Evolutionary conservation across 2,797 vertebrate genomes (phyloP).

Genomic region (Hippopotamyrus pictus): DNA sequence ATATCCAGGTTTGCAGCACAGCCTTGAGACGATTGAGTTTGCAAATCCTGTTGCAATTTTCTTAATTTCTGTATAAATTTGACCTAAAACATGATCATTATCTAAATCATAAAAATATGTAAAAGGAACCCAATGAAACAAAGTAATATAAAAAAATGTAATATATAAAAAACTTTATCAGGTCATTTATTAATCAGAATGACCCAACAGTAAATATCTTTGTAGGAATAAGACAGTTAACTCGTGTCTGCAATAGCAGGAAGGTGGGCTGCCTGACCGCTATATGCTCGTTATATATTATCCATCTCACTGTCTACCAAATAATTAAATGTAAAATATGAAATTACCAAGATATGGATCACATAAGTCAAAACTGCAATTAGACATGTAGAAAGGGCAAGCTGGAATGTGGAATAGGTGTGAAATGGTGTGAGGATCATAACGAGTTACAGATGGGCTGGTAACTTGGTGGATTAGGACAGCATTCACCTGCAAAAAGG

Average conservation of each 20-base stretch:
- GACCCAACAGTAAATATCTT: background rate
- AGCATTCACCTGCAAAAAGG: background rate
- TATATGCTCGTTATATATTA: background rate
- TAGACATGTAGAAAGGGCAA: background rate
- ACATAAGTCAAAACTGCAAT: background rate
- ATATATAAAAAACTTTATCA: background rate
- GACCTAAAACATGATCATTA: background rate
- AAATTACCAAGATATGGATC: background rate
- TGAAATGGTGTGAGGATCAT: background rate
- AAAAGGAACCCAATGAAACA: background rate
- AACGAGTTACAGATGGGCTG: background rate
- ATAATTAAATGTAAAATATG: background rate
- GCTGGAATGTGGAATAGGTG: background rate
- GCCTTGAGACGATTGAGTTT: background rate
- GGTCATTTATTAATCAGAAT: background rate
- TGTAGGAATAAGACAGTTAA: background rate
- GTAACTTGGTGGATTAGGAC: background rate
- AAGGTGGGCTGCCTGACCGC: background rate
- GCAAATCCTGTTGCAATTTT: background rate
- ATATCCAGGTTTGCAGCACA: background rate
- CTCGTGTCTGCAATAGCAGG: background rate
- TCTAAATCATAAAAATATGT: background rate
- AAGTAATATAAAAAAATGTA: background rate
- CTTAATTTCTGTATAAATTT: background rate
- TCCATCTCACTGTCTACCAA: background rate